Evolutionary conservation across 2,888 invertebrate species (phyloP).

Genomic region (Platycheirus albimanus): DNA sequence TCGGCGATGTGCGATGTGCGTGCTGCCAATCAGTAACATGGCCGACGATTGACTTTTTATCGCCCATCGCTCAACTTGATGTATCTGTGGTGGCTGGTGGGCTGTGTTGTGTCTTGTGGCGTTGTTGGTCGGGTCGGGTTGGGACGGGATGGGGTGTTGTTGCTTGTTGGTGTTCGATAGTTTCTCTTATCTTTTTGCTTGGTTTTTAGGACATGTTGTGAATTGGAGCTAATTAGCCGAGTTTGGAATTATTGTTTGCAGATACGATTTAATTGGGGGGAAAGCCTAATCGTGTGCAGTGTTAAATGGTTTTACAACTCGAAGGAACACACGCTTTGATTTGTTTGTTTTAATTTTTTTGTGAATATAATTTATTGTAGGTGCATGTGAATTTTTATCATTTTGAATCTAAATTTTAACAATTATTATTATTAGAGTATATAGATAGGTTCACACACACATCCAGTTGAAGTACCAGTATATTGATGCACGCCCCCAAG

Average conservation of each 20-base stretch:
- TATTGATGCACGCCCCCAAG: constrained; percentile 41
- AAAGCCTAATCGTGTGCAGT: constrained; percentile 28
- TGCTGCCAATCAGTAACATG: constrained; percentile 31
- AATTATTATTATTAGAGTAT: no score
- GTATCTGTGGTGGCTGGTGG: constrained; percentile 9
- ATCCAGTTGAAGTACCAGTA: background rate
- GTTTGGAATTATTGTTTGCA: constrained; percentile 39
- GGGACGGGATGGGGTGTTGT: background rate
- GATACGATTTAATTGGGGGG: constrained; percentile 20
- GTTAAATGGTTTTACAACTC: background rate
- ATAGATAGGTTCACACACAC: background rate
- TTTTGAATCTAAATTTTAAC: constrained; percentile 20
- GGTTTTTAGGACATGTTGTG: constrained; percentile 23
- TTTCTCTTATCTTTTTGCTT: constrained; percentile 23
- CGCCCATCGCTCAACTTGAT: constrained; percentile 42
- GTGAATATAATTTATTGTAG: background rate
- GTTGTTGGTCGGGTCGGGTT: background rate
- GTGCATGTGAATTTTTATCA: constrained; percentile 1
- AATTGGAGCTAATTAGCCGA: constrained; percentile 46
- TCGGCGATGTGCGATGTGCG: constrained; percentile 24
- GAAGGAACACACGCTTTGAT: constrained; percentile 7
- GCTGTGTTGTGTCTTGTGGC: background rate
- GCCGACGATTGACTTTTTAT: constrained; percentile 48
- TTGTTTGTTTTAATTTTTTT: background rate
- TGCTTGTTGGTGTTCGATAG: constrained; percentile 16